A percentile compares a stretch with the other conserved stretches of the same genome.
Evolutionary conservation across 2,113 vertebrate genomes (phyloP).

Genomic region (Sorex araneus): DNA sequence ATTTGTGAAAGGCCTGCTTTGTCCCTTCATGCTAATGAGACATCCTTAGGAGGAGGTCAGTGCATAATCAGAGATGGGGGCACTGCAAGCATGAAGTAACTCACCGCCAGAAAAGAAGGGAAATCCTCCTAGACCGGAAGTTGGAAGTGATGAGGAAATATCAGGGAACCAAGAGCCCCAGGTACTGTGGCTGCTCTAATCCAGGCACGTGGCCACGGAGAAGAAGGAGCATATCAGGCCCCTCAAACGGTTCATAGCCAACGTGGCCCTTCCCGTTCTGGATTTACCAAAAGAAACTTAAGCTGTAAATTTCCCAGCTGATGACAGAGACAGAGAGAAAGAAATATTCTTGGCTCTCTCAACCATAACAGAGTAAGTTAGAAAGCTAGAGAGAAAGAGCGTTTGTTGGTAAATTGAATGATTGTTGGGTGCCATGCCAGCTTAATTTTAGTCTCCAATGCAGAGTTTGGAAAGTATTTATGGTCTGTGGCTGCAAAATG

Average conservation of each 20-base stretch:
- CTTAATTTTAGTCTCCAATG: constrained; percentile 65
- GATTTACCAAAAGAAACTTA: not conserved
- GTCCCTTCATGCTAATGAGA: constrained; percentile 53
- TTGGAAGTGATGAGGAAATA: constrained; percentile 8
- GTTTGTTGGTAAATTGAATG: constrained; percentile 44
- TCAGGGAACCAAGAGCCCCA: not conserved
- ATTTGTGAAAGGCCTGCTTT: constrained; percentile 55
- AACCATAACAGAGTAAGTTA: constrained; percentile 13
- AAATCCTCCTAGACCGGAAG: constrained; percentile 28
- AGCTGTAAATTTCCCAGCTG: constrained; percentile 37
- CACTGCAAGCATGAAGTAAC: constrained; percentile 4
- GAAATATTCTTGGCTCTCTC: not conserved
- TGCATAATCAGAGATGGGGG: constrained; percentile 7
- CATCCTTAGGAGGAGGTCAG: constrained; percentile 26
- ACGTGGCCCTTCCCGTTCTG: constrained; percentile 41
- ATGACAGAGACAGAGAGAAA: not conserved
- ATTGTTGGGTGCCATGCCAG: not conserved
- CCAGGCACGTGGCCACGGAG: not conserved
- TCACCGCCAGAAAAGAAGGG: constrained; percentile 4
- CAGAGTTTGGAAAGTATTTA: constrained; percentile 22
- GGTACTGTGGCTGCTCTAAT: not conserved
- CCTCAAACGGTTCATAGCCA: not conserved
- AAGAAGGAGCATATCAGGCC: not conserved
- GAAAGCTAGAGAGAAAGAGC: constrained; percentile 24
- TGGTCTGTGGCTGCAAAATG: constrained; percentile 15